Percentiles rank a stretch among this genome's conserved stretches.
phyloP scores from a whole-genome alignment of 2,888 invertebrate species.

The Lepeophtheirus nordmannii region DNA sequence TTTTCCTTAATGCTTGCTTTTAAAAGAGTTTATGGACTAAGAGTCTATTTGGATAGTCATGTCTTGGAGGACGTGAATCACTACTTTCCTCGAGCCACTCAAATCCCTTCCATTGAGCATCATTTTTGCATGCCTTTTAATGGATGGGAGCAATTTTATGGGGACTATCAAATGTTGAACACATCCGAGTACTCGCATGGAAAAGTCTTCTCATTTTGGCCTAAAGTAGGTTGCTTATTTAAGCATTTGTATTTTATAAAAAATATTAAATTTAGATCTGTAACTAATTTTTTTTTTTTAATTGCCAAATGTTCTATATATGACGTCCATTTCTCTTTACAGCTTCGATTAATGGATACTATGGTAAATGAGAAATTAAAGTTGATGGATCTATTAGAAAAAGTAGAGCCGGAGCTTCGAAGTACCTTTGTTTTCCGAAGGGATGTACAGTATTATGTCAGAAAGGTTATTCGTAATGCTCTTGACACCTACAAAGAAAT shows the following conservation, averaged over 20 bases:
- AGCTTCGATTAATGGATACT: not conserved
- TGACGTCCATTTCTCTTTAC: too few species aligned
- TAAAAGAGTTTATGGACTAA: not conserved
- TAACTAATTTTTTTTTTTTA: too few species aligned
- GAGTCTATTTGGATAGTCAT: not conserved
- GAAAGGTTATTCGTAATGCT: not conserved
- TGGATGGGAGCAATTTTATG: not conserved
- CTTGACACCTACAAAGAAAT: not conserved
- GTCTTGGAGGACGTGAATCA: not conserved
- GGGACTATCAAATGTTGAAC: not conserved
- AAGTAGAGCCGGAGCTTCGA: slow-evolving; percentile 4
- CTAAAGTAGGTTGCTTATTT: not conserved
- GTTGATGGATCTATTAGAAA: not conserved
- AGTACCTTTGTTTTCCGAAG: not conserved
- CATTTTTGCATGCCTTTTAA: not conserved
- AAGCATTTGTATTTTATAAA: too few species aligned
- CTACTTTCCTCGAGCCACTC: not conserved
- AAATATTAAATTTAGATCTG: too few species aligned
- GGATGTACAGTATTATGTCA: not conserved
- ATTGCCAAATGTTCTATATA: too few species aligned
- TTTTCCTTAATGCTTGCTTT: not conserved
- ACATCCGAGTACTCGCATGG: not conserved
- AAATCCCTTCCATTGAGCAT: not conserved
- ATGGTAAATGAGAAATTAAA: not conserved
- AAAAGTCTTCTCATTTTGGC: not conserved